phyloP scores from a whole-genome alignment of 2,113 vertebrate species.

The Oceanites oceanicus region DNA sequence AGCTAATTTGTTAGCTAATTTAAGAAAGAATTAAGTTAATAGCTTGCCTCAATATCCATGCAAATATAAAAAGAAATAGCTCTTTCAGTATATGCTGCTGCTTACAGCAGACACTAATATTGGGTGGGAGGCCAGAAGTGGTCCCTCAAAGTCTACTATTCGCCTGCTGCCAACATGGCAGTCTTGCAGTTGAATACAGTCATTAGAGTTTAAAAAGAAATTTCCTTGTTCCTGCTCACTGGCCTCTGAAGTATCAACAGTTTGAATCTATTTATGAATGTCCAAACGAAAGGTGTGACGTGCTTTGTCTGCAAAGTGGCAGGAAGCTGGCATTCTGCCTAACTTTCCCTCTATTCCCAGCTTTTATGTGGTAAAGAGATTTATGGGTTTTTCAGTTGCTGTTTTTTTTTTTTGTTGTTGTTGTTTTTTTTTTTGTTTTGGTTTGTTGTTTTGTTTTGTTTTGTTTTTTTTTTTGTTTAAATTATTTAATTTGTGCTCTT shows the following conservation, averaged over 20 bases:
- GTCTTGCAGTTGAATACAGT: conserved; percentile 75
- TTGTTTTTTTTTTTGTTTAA: neutral
- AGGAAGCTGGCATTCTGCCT: conserved; percentile 74
- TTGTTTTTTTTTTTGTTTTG: neutral
- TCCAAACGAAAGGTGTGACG: conserved; percentile 78
- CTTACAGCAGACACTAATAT: neutral
- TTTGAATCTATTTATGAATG: conserved; percentile 77
- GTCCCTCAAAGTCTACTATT: neutral
- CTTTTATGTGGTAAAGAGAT: conserved; percentile 86
- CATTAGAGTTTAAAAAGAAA: conserved; percentile 77
- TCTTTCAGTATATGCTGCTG: neutral
- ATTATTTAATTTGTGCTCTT: conserved; percentile 32
- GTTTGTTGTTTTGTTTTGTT: neutral
- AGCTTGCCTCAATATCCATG: neutral
- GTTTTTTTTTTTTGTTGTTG: neutral
- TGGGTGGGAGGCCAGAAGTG: neutral
- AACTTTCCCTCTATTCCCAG: conserved; percentile 74
- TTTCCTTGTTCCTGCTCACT: conserved; percentile 45
- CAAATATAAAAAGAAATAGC: neutral
- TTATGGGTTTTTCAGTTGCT: conserved; percentile 41
- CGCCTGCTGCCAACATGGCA: neutral
- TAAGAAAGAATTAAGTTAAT: neutral
- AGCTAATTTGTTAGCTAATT: neutral
- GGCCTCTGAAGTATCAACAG: conserved; percentile 79
- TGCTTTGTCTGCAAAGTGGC: conserved; percentile 78